These are phyloP conservation scores for Cosmia pyralina DNA, from an alignment of 2,888 invertebrate species.

Conservation along the genomic window DNA sequence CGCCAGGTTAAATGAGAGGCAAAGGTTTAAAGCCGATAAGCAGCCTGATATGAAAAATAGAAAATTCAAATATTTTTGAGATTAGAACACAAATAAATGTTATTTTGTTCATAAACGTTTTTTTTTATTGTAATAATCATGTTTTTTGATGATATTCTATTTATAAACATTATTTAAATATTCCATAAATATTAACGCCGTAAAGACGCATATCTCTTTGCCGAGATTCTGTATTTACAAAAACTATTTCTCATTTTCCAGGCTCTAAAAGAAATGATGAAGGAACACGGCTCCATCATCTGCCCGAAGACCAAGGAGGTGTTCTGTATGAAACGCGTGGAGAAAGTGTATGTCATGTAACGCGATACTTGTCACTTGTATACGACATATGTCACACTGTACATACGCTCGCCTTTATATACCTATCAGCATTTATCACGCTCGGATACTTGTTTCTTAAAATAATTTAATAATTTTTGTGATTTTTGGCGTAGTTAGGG, in stretches of 20 bases:
- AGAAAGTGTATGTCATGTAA: constrained; percentile 99
- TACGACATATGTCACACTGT: constrained; percentile 25
- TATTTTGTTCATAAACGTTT: too few relatives aligned
- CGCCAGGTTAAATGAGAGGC: too few relatives aligned
- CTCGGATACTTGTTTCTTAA: constrained; percentile 8
- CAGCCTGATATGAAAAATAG: too few relatives aligned
- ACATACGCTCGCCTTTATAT: constrained; percentile 36
- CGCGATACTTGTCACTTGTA: constrained; percentile 19
- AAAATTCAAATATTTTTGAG: too few relatives aligned
- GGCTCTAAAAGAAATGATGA: constrained; percentile 97
- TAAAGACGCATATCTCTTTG: too few relatives aligned
- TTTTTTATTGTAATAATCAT: too few relatives aligned
- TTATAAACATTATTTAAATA: too few relatives aligned
- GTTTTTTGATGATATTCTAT: too few relatives aligned
- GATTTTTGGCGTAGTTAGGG: constrained; percentile 25
- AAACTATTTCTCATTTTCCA: constrained; percentile 78
- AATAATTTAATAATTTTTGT: constrained; percentile 21
- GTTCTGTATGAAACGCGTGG: constrained; percentile 97
- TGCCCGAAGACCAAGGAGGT: constrained; percentile 98
- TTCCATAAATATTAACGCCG: too few relatives aligned
- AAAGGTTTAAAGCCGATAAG: too few relatives aligned
- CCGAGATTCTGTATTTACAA: background rate
- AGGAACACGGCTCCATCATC: constrained; percentile 97
- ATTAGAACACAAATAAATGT: too few relatives aligned
- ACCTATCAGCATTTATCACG: constrained; percentile 46